Evolutionary conservation across 2,888 invertebrate genomes (phyloP), one percentile per base, ranked within the genome.

Genomic region (Ptilodon capucinus): DNA sequence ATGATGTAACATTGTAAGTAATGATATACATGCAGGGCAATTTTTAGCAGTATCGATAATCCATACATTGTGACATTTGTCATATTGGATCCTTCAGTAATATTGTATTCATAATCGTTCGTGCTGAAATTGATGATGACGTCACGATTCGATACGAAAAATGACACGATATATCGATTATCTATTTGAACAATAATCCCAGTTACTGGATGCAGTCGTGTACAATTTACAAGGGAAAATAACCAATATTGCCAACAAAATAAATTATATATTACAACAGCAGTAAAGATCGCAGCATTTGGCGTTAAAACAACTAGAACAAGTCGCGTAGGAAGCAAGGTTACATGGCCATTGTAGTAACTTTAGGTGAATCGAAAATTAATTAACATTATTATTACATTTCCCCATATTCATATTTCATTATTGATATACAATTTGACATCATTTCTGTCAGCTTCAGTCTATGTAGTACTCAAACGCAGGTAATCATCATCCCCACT

Each of bases 201-300:
- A n/a, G 40, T 25, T 18, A 51, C 53, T 41, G 25, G 38, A 19
- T 36, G 38, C 25, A 50, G 53, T 57, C 17, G 36, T 23, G 54
- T 60, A 61, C 54, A 46, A 48, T 39, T 36, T 48, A 43, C 19
- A 46, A 41, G 44, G 14, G 14, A 11, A 11, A 34, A 34, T 30
- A 0, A 54, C 41, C 18, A 51, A 57, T 46, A 36, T 44, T 42
- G 42, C 40, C 14, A 52, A 51, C 18, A 44, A 49, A 51, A 69
- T n/a, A n/a, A 28, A n/a, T 11, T 28, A n/a, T 9, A 23, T 23
- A n/a, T n/a, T n/a, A 23, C 28, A n/a, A 28, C 28, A 4, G n/a
- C n/a, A 28, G 11, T 28, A n/a, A n/a, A 75, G 68, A 72, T 74
- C 50, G 75, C 77, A 78, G 68, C 71, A 77, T 81, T 83, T 82